Conservation (phyloP, 2,888 invertebrate genomes). For the Drosophila austrosaltans region DNA sequence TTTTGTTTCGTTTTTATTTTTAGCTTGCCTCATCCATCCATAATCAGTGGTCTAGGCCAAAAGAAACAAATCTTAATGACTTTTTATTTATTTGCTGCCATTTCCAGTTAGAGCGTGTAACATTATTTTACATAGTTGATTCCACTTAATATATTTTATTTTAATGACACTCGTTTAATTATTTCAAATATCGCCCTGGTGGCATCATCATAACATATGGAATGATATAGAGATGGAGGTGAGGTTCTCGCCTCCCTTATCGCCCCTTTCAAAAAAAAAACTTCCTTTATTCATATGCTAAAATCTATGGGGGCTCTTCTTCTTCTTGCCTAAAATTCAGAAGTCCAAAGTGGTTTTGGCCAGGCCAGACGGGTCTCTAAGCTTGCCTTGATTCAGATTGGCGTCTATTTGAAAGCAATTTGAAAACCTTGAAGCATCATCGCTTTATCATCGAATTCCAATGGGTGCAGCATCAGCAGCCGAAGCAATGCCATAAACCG, state of each 20-base stretch:
- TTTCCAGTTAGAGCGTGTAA: constrained; percentile 68
- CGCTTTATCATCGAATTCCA: constrained; percentile 60
- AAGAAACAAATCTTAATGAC: constrained; percentile 65
- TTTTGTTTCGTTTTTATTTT: constrained; percentile 35
- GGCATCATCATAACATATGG: constrained; percentile 55
- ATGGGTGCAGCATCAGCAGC: constrained; percentile 63
- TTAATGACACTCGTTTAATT: constrained; percentile 71
- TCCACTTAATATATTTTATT: constrained; percentile 41
- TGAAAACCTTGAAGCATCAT: constrained; percentile 53
- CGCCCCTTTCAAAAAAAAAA: constrained; percentile 11
- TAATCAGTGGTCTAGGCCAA: constrained; percentile 42
- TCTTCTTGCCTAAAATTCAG: constrained; percentile 55
- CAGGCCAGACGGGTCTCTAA: constrained; percentile 51
- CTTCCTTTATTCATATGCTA: constrained; percentile 67
- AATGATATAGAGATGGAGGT: constrained; percentile 21
- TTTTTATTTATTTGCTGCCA: constrained; percentile 72
- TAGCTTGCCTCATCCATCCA: constrained; percentile 44
- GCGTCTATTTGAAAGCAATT: constrained; percentile 63
- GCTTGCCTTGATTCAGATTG: constrained; percentile 35
- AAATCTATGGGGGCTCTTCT: constrained; percentile 37
- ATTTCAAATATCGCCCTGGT: constrained; percentile 54
- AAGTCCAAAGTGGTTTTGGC: constrained; percentile 44
- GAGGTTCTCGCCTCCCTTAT: constrained; percentile 15
- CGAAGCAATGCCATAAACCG: constrained; percentile 42
- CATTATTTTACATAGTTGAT: constrained; percentile 71